Evolutionary conservation across 2,888 invertebrate species (phyloP).

Genomic region (Andrena flavipes): DNA sequence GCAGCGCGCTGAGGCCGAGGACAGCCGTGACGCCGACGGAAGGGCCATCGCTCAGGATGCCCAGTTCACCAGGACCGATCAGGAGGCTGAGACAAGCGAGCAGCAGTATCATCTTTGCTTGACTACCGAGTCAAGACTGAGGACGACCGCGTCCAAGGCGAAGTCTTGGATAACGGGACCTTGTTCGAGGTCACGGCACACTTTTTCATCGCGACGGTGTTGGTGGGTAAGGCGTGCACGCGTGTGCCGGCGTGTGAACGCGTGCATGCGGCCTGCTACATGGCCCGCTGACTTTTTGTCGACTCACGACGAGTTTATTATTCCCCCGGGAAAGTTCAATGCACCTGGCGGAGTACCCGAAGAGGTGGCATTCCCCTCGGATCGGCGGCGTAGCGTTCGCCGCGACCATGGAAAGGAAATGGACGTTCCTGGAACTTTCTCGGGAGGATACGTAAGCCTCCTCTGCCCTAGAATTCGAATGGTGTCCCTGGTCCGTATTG

Average conservation of each 20-base stretch:
- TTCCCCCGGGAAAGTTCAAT: constrained; percentile 68
- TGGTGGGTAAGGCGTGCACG: constrained; percentile 30
- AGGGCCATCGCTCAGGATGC: constrained; percentile 71
- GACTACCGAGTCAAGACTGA: constrained; percentile 83
- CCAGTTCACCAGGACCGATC: constrained; percentile 73
- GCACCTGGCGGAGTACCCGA: constrained; percentile 51
- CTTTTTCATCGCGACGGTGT: constrained; percentile 74
- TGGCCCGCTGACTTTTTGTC: constrained; percentile 58
- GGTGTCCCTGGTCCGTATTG: background rate
- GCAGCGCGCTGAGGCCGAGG: constrained; percentile 73
- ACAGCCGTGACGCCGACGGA: constrained; percentile 69
- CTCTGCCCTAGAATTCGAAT: background rate
- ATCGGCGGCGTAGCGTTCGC: background rate
- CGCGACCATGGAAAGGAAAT: constrained; percentile 36
- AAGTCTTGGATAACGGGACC: constrained; percentile 80
- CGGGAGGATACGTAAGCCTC: constrained; percentile 16
- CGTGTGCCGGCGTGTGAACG: constrained; percentile 24
- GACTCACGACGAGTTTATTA: constrained; percentile 62
- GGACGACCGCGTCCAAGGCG: constrained; percentile 77
- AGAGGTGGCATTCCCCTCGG: constrained; percentile 12
- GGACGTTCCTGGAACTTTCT: constrained; percentile 34
- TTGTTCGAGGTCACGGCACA: constrained; percentile 84
- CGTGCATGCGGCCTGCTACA: constrained; percentile 30
- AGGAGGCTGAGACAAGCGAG: constrained; percentile 76
- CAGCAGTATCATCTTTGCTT: constrained; percentile 82